A percentile compares a stretch with the other conserved stretches of the same genome.
These are phyloP conservation scores for Mesoclemmys tuberculata DNA, from an alignment of 2,113 vertebrate genomes.

Conservation along the genomic window DNA sequence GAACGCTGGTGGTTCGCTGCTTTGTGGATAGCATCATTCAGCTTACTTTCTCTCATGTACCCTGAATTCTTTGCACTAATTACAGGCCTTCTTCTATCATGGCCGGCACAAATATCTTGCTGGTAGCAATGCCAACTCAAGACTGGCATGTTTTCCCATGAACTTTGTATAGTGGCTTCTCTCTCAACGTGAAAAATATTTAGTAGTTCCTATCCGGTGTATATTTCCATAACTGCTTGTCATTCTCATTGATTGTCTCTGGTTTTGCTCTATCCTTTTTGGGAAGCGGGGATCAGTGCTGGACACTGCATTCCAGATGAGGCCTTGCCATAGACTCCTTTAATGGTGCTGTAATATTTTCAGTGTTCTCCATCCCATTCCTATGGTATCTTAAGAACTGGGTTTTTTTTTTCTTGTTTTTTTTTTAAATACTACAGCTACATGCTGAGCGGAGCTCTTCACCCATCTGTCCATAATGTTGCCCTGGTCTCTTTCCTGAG, in stretches of 20 bases:
- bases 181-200: not conserved
- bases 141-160: not conserved
- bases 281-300: not conserved
- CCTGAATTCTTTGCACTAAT: not conserved
- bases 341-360: not conserved
- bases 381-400: not conserved
- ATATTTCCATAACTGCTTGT: not conserved
- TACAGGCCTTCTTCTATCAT: not conserved
- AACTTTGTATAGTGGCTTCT: not conserved
- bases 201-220: not conserved
- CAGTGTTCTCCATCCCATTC: not conserved
- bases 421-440: not conserved
- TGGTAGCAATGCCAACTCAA: fast-evolving
- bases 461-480: not conserved
- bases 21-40: not conserved
- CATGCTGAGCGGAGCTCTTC: not conserved
- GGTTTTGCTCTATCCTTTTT: not conserved
- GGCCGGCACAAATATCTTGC: fast-evolving
- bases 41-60: not conserved
- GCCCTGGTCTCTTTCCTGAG: conserved; percentile 19
- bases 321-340: not conserved
- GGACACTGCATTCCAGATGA: not conserved
- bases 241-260: not conserved
- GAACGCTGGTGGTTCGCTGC: not conserved
- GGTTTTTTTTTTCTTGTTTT: not conserved